Evolutionary conservation across 2,797 vertebrate species (phyloP).

Genomic region (Taeniopygia guttata): DNA sequence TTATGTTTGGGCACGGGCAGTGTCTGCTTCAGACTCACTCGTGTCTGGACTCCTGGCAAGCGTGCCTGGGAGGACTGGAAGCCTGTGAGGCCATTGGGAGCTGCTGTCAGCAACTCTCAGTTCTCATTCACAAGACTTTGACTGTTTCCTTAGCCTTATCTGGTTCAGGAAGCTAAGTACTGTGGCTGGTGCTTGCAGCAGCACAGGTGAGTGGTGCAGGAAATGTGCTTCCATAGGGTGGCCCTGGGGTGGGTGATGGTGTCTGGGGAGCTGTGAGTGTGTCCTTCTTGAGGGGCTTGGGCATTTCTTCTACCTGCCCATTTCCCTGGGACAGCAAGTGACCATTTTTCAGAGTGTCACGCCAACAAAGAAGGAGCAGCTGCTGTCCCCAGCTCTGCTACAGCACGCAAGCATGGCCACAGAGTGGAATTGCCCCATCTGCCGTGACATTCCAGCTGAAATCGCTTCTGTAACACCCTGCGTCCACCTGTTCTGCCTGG

Average conservation of each 20-base stretch:
- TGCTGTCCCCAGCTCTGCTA: not conserved
- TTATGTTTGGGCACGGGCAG: not conserved
- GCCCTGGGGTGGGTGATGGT: rapidly evolving
- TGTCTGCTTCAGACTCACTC: not conserved
- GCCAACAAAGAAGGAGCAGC: not conserved
- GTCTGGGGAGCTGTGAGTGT: rapidly evolving
- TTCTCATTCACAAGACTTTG: not conserved
- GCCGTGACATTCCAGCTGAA: not conserved
- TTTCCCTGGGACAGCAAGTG: not conserved
- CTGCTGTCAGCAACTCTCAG: not conserved
- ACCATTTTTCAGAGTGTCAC: not conserved
- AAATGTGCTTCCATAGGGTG: rapidly evolving
- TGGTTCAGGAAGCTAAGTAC: not conserved
- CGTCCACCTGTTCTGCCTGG: not conserved
- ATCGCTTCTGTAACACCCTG: not conserved
- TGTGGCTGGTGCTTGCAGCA: not conserved
- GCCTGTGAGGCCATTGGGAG: not conserved
- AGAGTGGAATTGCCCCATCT: not conserved
- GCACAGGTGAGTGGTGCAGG: not conserved
- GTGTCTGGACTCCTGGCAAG: not conserved
- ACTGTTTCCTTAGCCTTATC: not conserved
- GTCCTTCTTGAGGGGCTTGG: not conserved
- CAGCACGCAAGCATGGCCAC: not conserved
- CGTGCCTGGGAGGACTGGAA: not conserved
- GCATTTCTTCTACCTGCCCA: not conserved